A percentile compares a stretch with the other conserved stretches of the same genome.
These are phyloP conservation scores for Orgyia antiqua DNA, from an alignment of 2,888 invertebrate genomes.

Conservation along the genomic window DNA sequence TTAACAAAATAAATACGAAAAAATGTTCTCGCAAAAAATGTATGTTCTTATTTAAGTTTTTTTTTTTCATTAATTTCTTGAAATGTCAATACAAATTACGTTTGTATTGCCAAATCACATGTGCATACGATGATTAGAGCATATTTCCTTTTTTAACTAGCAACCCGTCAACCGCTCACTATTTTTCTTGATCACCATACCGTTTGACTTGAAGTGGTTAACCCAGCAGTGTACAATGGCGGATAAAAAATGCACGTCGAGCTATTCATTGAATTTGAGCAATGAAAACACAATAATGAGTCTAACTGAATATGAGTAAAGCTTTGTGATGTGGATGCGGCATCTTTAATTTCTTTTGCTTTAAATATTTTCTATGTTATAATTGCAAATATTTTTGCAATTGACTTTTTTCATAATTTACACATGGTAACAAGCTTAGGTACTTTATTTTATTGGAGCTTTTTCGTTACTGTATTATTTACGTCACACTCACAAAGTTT, in stretches of 20 bases:
- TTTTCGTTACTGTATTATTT: no score
- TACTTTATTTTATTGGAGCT: no score
- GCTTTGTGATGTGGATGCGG: slow-evolving; percentile 32
- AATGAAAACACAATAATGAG: slow-evolving; percentile 72
- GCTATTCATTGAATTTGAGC: slow-evolving; percentile 61
- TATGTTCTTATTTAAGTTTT: no score
- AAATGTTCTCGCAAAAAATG: no score
- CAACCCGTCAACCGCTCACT: slow-evolving; percentile 45
- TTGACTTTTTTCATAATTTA: not conserved
- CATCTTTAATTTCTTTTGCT: slow-evolving; percentile 3
- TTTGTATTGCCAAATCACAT: slow-evolving; percentile 30
- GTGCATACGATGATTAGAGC: slow-evolving; percentile 30
- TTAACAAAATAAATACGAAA: no score
- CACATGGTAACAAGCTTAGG: no score
- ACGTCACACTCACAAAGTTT: no score
- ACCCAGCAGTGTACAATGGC: slow-evolving; percentile 42
- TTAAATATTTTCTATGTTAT: not conserved
- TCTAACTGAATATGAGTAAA: slow-evolving; percentile 29
- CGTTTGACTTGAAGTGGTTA: slow-evolving; percentile 62
- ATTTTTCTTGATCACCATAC: slow-evolving; percentile 64
- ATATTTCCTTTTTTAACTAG: slow-evolving; percentile 46
- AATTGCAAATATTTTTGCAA: not conserved
- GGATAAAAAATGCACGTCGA: slow-evolving; percentile 64
- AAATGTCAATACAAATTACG: slow-evolving; percentile 27
- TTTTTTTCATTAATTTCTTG: no score